Percentiles rank a stretch among this genome's conserved stretches.
These are phyloP conservation scores for Drosophila fungiperda DNA, from an alignment of 2,888 invertebrate species.

Conservation along the genomic window DNA sequence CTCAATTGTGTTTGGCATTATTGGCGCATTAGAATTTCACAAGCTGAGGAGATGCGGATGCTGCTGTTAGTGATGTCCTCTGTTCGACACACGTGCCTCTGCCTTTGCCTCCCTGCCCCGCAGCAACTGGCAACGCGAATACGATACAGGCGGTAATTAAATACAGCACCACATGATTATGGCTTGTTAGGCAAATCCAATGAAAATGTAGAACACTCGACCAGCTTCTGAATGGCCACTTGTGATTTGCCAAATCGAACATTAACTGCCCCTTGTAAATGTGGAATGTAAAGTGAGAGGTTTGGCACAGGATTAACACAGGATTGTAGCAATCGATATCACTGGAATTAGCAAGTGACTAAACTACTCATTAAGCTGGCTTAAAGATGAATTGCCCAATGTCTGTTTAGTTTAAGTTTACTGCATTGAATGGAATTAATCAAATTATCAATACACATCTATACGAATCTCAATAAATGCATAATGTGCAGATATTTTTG, in stretches of 20 bases:
- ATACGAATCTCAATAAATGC: not conserved
- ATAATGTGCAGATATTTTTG: not conserved
- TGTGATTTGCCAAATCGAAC: constrained; percentile 32
- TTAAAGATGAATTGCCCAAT: constrained; percentile 9
- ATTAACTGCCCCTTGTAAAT: constrained; percentile 57
- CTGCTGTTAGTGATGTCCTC: constrained; percentile 27
- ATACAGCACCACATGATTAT: constrained; percentile 79
- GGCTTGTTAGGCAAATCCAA: constrained; percentile 77
- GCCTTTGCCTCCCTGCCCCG: not conserved
- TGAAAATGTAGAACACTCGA: constrained; percentile 66
- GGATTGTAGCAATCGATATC: constrained; percentile 35
- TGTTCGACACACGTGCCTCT: not conserved
- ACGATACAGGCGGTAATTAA: constrained; percentile 67
- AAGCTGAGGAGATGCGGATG: constrained; percentile 11
- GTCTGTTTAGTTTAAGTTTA: not conserved
- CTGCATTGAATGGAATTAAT: not conserved
- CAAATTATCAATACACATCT: not conserved
- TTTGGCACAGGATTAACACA: constrained; percentile 47
- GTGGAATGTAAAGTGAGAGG: constrained; percentile 46
- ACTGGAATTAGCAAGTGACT: constrained; percentile 29
- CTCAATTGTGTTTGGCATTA: constrained; percentile 77
- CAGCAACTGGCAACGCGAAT: constrained; percentile 60
- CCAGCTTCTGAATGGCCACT: constrained; percentile 57
- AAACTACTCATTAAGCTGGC: constrained; percentile 6
- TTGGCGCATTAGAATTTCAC: constrained; percentile 60